Evolutionary conservation across 2,797 vertebrate genomes (phyloP).

Genomic region (Muraenolepis orangiensis): DNA sequence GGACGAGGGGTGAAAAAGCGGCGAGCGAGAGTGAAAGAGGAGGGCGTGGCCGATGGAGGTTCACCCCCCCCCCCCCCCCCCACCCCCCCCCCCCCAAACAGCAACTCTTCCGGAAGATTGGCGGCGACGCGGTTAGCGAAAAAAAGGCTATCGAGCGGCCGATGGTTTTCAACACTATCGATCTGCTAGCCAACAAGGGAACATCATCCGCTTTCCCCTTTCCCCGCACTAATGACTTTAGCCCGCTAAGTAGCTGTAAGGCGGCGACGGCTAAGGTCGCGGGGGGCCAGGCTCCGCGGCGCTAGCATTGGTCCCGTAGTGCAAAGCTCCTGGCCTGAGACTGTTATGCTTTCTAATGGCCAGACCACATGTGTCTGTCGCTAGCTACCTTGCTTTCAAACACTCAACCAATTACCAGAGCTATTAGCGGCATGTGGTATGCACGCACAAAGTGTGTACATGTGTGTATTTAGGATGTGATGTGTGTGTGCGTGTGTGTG

Average conservation of each 20-base stretch:
- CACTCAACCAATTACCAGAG: conserved; percentile 67
- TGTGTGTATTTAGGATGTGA: too few species aligned
- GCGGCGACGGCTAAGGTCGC: background rate
- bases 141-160: background rate
- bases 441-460: too few species aligned
- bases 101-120: background rate
- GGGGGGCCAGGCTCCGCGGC: background rate
- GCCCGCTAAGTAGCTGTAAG: conserved; percentile 48
- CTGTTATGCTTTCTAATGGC: conserved; percentile 12
- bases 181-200: conserved; percentile 20
- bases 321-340: background rate
- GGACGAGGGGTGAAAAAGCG: background rate
- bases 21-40: background rate
- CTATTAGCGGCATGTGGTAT: too few species aligned
- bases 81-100: background rate
- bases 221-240: conserved; percentile 61
- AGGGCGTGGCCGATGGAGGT: background rate
- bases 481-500: too few species aligned
- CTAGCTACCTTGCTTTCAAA: conserved; percentile 53
- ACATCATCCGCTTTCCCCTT: conserved; percentile 38
- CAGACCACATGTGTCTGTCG: conserved; percentile 61
- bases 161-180: background rate
- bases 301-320: too few species aligned
- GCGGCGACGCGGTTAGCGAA: background rate
- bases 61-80: too few species aligned